Evolutionary conservation across 2,113 vertebrate genomes (phyloP).

Genomic region (Morone saxatilis): DNA sequence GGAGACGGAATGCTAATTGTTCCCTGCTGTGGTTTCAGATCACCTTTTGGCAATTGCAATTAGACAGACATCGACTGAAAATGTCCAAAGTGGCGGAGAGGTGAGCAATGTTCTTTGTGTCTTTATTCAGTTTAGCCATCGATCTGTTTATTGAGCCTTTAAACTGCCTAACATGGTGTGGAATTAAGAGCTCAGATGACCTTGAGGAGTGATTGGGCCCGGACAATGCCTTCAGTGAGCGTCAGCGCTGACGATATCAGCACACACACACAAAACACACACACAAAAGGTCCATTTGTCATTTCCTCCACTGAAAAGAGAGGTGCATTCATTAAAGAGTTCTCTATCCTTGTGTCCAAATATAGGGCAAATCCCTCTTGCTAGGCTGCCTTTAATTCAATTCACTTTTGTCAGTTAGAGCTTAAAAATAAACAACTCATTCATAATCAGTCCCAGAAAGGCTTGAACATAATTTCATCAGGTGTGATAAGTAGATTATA

Average conservation of each 20-base stretch:
- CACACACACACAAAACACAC: slow-evolving; percentile 22
- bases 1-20: slow-evolving; percentile 20
- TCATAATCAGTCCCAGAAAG: background rate
- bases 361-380: background rate
- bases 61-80: slow-evolving; percentile 99
- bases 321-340: slow-evolving; percentile 17
- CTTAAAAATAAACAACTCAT: slow-evolving; percentile 2
- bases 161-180: slow-evolving; percentile 59
- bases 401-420: background rate
- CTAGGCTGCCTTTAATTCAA: slow-evolving; percentile 16
- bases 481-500: background rate
- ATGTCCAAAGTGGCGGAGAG: slow-evolving; percentile 99
- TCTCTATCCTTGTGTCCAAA: slow-evolving; percentile 24
- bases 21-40: slow-evolving; percentile 88
- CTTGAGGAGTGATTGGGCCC: slow-evolving; percentile 45
- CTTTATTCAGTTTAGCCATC: slow-evolving; percentile 76
- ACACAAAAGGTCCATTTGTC: slow-evolving; percentile 22
- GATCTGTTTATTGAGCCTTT: slow-evolving; percentile 75
- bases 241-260: slow-evolving; percentile 4
- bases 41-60: slow-evolving; percentile 97
- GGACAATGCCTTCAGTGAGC: slow-evolving; percentile 30
- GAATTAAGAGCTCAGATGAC: slow-evolving; percentile 66
- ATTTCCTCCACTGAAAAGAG: slow-evolving; percentile 34
- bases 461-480: background rate
- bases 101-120: slow-evolving; percentile 81